phyloP scores from a whole-genome alignment of 2,797 vertebrate species.

The Saxicola maurus region DNA sequence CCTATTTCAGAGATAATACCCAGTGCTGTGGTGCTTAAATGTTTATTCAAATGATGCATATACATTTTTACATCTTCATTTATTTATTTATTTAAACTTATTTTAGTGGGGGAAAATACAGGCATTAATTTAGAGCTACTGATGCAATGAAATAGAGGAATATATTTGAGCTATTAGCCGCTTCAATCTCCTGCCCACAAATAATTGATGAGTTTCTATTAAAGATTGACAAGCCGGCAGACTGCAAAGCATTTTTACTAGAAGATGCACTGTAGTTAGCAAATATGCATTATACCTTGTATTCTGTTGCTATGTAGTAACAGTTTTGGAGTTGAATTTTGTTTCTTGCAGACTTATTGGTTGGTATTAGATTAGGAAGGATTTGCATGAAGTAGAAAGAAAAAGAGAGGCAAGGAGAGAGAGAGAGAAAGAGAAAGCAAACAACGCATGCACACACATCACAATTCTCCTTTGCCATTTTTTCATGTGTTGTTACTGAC shows the following conservation, averaged over 20 bases:
- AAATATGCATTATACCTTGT: constrained; percentile 67
- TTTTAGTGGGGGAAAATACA: constrained; percentile 65
- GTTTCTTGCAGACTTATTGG: constrained; percentile 52
- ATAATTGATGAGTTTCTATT: constrained; percentile 87
- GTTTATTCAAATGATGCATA: constrained; percentile 62
- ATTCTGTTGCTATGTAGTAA: constrained; percentile 60
- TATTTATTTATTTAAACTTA: constrained; percentile 66
- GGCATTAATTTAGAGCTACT: constrained; percentile 80
- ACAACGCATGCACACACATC: background rate
- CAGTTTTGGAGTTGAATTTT: constrained; percentile 55
- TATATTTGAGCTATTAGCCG: constrained; percentile 83
- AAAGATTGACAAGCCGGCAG: constrained; percentile 81
- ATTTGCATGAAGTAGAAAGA: constrained; percentile 17
- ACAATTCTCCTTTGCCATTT: constrained; percentile 19
- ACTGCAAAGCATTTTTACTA: constrained; percentile 76
- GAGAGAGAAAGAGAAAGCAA: background rate
- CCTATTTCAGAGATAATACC: constrained; percentile 26
- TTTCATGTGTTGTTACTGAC: constrained; percentile 34
- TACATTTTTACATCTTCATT: constrained; percentile 66
- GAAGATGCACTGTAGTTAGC: constrained; percentile 70
- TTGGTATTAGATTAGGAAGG: constrained; percentile 50
- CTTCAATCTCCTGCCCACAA: constrained; percentile 84
- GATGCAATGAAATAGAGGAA: constrained; percentile 81
- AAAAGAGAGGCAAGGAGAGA: background rate
- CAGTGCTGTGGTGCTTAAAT: constrained; percentile 55